phyloP scores from a whole-genome alignment of 1,140 invertebrate species.

The Contarinia nasturtii region DNA sequence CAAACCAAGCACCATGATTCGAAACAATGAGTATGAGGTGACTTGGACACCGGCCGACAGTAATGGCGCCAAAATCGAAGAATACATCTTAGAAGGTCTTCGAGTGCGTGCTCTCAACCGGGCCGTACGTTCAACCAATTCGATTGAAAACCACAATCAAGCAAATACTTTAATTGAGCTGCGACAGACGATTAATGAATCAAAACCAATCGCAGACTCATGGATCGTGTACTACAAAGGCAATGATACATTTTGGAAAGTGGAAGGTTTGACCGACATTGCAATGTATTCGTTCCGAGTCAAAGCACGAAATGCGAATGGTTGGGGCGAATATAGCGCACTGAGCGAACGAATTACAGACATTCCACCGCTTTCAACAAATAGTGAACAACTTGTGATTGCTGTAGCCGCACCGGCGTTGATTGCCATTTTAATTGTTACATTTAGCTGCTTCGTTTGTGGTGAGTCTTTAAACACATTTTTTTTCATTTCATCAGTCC shows the following conservation, averaged over 20 bases:
- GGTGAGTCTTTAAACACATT: slow-evolving; percentile 20
- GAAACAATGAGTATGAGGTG: slow-evolving; percentile 45
- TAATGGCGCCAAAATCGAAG: slow-evolving; percentile 39
- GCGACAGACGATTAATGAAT: not conserved
- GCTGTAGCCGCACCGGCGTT: slow-evolving; percentile 30
- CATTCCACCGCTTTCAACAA: slow-evolving; percentile 16
- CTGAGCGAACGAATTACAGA: slow-evolving; percentile 32
- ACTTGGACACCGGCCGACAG: slow-evolving; percentile 46
- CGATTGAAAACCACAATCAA: not conserved
- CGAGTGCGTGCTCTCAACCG: slow-evolving; percentile 8
- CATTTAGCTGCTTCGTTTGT: slow-evolving; percentile 19
- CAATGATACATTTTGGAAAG: slow-evolving; percentile 57
- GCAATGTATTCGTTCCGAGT: slow-evolving; percentile 53
- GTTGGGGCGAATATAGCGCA: slow-evolving; percentile 51
- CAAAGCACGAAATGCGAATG: slow-evolving; percentile 56
- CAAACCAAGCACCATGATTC: slow-evolving; percentile 38
- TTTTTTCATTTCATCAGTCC: too few species aligned
- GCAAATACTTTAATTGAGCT: not conserved
- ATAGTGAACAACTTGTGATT: slow-evolving; percentile 26
- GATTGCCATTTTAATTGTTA: slow-evolving; percentile 13
- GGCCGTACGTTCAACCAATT: not conserved
- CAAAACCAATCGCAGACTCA: slow-evolving; percentile 25
- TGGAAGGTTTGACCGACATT: slow-evolving; percentile 39
- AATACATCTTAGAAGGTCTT: slow-evolving; percentile 38
- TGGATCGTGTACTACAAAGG: slow-evolving; percentile 68